phyloP scores from a whole-genome alignment of 1,140 invertebrate species.

The Neodiprion fabricii region DNA sequence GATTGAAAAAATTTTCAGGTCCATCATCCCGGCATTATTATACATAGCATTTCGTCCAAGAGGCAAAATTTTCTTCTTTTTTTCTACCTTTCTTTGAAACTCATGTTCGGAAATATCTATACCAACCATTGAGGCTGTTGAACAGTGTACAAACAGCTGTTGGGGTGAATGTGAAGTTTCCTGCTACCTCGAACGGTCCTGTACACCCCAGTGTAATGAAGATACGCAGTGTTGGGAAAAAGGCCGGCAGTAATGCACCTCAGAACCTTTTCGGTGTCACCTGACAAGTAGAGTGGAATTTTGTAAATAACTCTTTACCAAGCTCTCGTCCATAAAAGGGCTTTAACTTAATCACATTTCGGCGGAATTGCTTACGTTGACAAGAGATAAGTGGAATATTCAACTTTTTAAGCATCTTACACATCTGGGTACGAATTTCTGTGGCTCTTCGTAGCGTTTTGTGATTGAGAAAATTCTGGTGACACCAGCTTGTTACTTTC shows the following conservation, averaged over 20 bases:
- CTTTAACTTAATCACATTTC: conserved; percentile 9
- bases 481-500: conserved; percentile 73
- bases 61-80: too few species aligned
- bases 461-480: conserved; percentile 87
- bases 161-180: conserved; percentile 84
- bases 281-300: conserved; percentile 55
- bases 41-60: too few species aligned
- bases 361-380: conserved; percentile 61
- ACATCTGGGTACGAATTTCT: conserved; percentile 79
- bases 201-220: conserved; percentile 86
- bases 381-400: conserved; percentile 72
- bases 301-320: neutral
- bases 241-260: conserved; percentile 88
- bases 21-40: too few species aligned
- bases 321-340: conserved; percentile 20
- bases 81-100: too few species aligned
- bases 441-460: conserved; percentile 83
- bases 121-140: conserved; percentile 86
- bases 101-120: too few species aligned
- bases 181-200: conserved; percentile 84
- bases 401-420: conserved; percentile 75
- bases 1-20: too few species aligned
- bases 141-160: conserved; percentile 86
- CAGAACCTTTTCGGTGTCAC: conserved; percentile 72
- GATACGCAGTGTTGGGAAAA: conserved; percentile 91